Conservation (phyloP, 2,888 invertebrate genomes). For the Cephonodes hylas region DNA sequence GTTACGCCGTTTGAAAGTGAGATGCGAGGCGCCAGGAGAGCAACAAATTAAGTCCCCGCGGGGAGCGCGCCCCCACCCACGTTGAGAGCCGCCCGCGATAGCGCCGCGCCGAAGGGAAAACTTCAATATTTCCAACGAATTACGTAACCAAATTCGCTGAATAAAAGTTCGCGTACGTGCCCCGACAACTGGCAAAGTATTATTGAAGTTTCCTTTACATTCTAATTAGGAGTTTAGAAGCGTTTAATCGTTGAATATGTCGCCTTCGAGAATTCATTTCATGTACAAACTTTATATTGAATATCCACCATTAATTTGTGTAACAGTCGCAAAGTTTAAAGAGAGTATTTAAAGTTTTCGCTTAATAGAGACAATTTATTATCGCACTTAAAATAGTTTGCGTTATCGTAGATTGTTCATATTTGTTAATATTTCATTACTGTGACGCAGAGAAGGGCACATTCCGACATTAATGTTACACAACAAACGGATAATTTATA, state of each 20-base stretch:
- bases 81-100: conserved; percentile 72
- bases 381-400: background rate
- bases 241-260: conserved; percentile 55
- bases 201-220: conserved; percentile 60
- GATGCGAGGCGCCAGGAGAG: conserved; percentile 80
- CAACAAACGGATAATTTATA: conserved; percentile 9
- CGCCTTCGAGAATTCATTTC: conserved; percentile 41
- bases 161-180: conserved; percentile 72
- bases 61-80: conserved; percentile 66
- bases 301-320: conserved; percentile 19
- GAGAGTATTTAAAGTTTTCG: conserved; percentile 9
- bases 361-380: conserved; percentile 4
- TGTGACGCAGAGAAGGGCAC: background rate
- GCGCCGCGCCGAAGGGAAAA: conserved; percentile 75
- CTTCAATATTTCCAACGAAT: conserved; percentile 75
- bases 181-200: conserved; percentile 63
- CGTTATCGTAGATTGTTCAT: background rate
- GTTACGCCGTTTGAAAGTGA: conserved; percentile 80
- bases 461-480: conserved; percentile 6
- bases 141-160: conserved; percentile 70
- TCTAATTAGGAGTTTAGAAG: conserved; percentile 63
- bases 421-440: background rate
- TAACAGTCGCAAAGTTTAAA: conserved; percentile 4
- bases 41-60: conserved; percentile 80
- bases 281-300: conserved; percentile 40